phyloP scores from a whole-genome alignment of 2,113 vertebrate species.

The pig (Sus scrofa) region T2T-Sscrofa CM000818.6:12970501-12971000 shows the following conservation, averaged over 20 bases:
- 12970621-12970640: not conserved
- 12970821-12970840: not conserved
- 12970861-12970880: not conserved
- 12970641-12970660: not conserved
- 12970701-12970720: not conserved
- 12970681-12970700: not conserved
- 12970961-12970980: not conserved
- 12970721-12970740: not conserved
- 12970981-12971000: not conserved
- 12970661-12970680: not conserved
- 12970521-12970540: not conserved
- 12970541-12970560: not conserved
- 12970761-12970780: not conserved
- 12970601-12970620: not conserved
- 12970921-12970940: not conserved
- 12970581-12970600: not conserved
- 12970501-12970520: not conserved
- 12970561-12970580: not conserved
- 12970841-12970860: slow-evolving; percentile 14
- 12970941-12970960: slow-evolving; percentile 36
- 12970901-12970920: not conserved
- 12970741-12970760: not conserved
- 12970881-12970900: not conserved
- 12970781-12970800: not conserved
- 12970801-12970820: not conserved